Evolutionary conservation across 2,888 invertebrate species (phyloP).

Genomic region (Tachina fera): DNA sequence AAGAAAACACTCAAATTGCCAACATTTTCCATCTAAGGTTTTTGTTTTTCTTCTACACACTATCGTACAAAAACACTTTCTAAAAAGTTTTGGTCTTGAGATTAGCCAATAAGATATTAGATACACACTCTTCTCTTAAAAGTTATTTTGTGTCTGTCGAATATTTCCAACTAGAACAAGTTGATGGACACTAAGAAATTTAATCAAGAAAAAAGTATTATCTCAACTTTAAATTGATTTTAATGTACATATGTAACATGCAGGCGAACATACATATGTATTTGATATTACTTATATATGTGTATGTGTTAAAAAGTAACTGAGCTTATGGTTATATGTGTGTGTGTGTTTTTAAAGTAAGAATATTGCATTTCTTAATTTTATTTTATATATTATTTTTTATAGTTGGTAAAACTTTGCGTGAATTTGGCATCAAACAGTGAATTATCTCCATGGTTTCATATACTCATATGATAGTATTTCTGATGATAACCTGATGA

Average conservation of each 20-base stretch:
- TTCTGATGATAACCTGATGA: constrained; percentile 46
- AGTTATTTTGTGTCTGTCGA: constrained; percentile 27
- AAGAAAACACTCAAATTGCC: not conserved
- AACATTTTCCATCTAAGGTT: constrained; percentile 1
- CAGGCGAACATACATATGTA: not conserved
- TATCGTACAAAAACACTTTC: constrained; percentile 6
- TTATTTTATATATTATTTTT: constrained; percentile 1
- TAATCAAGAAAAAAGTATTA: constrained; percentile 67
- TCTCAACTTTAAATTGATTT: constrained; percentile 69
- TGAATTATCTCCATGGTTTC: constrained; percentile 22
- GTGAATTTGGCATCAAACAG: constrained; percentile 35
- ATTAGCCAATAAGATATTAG: constrained; percentile 42
- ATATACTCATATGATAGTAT: constrained; percentile 4
- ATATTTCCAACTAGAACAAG: constrained; percentile 16
- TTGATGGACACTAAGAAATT: constrained; percentile 59
- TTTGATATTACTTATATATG: too few relatives aligned
- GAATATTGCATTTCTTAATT: constrained; percentile 28
- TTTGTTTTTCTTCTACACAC: not conserved
- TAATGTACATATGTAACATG: constrained; percentile 8
- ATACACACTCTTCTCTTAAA: constrained; percentile 4
- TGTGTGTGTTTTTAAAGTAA: constrained; percentile 1
- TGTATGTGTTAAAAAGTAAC: not conserved
- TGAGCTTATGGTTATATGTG: not conserved
- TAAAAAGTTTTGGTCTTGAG: constrained; percentile 32
- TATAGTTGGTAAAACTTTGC: not conserved